Evolutionary conservation across 1,140 invertebrate species (phyloP), one percentile per base, ranked within the genome.

Genomic region (Conus ventricosus): DNA sequence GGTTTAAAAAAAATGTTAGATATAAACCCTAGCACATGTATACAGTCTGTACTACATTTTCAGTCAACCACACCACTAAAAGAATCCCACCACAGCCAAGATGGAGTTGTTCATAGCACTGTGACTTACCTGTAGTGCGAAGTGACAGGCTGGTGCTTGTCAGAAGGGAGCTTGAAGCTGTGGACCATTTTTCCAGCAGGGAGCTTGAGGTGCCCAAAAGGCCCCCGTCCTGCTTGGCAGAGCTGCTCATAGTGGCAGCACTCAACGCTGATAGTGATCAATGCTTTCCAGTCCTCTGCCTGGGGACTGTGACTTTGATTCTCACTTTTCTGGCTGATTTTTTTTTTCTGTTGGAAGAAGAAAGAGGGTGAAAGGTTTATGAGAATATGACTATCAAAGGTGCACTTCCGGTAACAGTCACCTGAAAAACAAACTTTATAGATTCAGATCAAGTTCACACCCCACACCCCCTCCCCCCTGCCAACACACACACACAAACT

Each of bases 151-250:
- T 78, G 6, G 23, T 87, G 5, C 51, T 25, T 5, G 75, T 17
- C 51, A 57, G 54, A 15, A 54, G 71, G 10, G 67, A 71, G 2
- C 27, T 27, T 67, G 57, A 51, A 2, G 51, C 60, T n/a, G 39
- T 82, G 55, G 75, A 82, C 88, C 88, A 87, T 87, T 89, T 89
- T 25, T 51, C 84, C 84, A 89, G 63, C 15, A 87, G 78, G 39
- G 88, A 75, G 53, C 20, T 88, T 51, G 67, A 17, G 67, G 67
- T 87, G 27, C 75, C 60, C 53, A 85, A 7, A 2, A 83, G 54
- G 81, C 20, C 80, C 53, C 83, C 87, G 60, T 89, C 85, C 20
- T 83, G 60, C 20, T 55, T 71, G 78, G 83, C 20, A 20, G 60
- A 17, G 54, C 54, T 63, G 82, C 10, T 17, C 57, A 84, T 84